Evolutionary conservation across 2,797 vertebrate species (phyloP).

Genomic region (Cossypha dichroa): DNA sequence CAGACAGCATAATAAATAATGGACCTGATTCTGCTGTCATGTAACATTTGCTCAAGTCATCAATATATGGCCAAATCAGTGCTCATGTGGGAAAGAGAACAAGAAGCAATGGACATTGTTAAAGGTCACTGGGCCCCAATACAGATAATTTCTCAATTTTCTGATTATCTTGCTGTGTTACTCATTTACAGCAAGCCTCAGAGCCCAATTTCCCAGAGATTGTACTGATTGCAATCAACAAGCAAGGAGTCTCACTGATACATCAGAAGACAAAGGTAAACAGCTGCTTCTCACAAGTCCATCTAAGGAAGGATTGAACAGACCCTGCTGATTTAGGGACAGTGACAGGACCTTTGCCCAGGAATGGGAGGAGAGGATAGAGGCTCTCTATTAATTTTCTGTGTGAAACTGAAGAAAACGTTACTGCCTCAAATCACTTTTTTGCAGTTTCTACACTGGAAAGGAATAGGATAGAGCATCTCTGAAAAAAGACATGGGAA

Average conservation of each 20-base stretch:
- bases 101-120: neutral
- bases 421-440: neutral
- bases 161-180: neutral
- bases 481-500: neutral
- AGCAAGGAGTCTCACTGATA: slow-evolving; percentile 88
- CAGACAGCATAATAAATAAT: neutral
- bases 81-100: neutral
- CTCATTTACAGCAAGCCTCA: slow-evolving; percentile 88
- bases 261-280: slow-evolving; percentile 95
- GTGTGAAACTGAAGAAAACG: neutral
- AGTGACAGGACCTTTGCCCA: neutral
- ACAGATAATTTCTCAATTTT: neutral
- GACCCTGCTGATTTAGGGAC: neutral
- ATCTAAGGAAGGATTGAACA: neutral
- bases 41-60: neutral
- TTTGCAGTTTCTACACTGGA: neutral
- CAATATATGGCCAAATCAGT: neutral
- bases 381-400: neutral
- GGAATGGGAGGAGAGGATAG: neutral
- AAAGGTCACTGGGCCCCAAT: neutral
- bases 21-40: neutral
- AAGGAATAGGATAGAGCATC: neutral
- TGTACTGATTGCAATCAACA: slow-evolving; percentile 91
- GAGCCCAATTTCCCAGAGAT: slow-evolving; percentile 90
- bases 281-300: neutral